phyloP scores from a whole-genome alignment of 2,888 invertebrate genomes.

The Drosophila fungiperda region DNA sequence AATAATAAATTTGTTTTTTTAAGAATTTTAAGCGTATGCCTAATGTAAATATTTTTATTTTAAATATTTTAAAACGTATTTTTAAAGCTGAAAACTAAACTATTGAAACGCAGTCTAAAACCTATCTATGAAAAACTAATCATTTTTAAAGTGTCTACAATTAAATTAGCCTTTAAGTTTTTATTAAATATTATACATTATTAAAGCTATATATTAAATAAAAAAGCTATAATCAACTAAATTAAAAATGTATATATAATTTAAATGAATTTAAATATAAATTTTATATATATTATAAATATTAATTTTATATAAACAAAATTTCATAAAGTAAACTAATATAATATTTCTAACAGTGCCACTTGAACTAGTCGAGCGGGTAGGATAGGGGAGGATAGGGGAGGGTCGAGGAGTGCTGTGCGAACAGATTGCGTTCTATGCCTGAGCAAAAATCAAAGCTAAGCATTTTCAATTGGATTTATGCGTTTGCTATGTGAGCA shows the following conservation, averaged over 20 bases:
- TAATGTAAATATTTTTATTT: no score
- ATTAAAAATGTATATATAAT: neutral
- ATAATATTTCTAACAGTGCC: conserved; percentile 5
- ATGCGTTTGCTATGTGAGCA: conserved; percentile 75
- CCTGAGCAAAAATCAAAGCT: conserved; percentile 76
- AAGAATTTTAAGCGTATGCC: no score
- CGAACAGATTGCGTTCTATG: conserved; percentile 10
- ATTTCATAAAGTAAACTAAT: neutral
- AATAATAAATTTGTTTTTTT: no score
- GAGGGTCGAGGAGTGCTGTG: neutral
- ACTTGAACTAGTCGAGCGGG: conserved; percentile 43
- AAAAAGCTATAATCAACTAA: neutral
- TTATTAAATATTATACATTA: neutral
- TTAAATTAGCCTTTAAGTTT: neutral
- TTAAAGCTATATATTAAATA: no score
- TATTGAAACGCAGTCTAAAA: neutral
- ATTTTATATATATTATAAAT: no score
- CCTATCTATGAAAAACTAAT: no score
- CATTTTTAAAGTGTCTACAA: neutral
- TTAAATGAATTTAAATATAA: neutral
- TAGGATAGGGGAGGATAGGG: no score
- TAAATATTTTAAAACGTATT: no score
- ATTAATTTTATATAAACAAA: no score
- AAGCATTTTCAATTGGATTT: conserved; percentile 82
- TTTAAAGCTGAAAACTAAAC: no score